phyloP scores from a whole-genome alignment of 2,888 invertebrate genomes.

The Acleris emargana region DNA sequence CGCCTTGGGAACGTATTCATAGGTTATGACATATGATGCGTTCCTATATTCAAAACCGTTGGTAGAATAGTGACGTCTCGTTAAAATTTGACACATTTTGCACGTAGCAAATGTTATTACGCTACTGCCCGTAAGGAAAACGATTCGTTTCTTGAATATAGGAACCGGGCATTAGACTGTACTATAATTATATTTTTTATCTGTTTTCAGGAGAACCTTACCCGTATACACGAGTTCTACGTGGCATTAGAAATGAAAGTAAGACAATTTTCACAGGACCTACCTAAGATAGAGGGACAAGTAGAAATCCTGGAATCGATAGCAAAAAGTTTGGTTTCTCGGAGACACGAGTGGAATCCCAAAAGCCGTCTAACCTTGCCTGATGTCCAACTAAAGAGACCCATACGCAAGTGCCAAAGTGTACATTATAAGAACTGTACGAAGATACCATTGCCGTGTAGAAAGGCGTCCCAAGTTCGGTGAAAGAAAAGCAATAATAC shows the following conservation, averaged over 20 bases:
- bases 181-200: neutral
- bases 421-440: conserved; percentile 10
- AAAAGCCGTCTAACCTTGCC: conserved; percentile 48
- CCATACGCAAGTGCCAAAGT: neutral
- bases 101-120: too few relatives aligned
- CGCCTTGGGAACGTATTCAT: too few relatives aligned
- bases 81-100: too few relatives aligned
- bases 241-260: conserved; percentile 61
- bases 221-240: conserved; percentile 58
- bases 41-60: too few relatives aligned
- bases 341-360: conserved; percentile 53
- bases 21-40: too few relatives aligned
- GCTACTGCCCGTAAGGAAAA: too few relatives aligned
- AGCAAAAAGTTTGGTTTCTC: conserved; percentile 53
- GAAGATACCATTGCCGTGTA: conserved; percentile 2
- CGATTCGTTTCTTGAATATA: too few relatives aligned
- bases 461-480: neutral
- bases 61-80: too few relatives aligned
- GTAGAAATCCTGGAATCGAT: conserved; percentile 64
- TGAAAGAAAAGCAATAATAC: conserved; percentile 4
- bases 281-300: conserved; percentile 71
- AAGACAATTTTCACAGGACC: conserved; percentile 55
- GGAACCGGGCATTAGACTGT: too few relatives aligned
- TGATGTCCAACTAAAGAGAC: conserved; percentile 45
- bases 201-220: conserved; percentile 62